These are phyloP conservation scores for Grantiella picta DNA, from an alignment of 2,113 vertebrate species.

Conservation along the genomic window DNA sequence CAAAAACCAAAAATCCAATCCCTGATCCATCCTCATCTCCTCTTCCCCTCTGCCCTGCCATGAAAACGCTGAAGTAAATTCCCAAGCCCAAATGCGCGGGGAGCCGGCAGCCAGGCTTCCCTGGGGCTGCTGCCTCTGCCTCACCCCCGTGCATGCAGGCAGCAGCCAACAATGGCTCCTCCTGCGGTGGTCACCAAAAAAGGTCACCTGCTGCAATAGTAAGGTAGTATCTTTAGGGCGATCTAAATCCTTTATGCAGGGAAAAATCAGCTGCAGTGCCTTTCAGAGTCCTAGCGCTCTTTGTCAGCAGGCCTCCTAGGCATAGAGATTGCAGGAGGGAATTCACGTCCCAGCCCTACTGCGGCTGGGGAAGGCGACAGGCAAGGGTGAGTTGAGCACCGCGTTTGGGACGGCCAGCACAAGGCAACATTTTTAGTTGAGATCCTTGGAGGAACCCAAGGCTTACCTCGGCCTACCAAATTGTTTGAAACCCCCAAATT, in stretches of 20 bases:
- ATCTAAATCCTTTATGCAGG: not conserved
- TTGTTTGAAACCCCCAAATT: constrained; percentile 1
- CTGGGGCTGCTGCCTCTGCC: not conserved
- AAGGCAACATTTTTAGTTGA: not conserved
- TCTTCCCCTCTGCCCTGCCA: not conserved
- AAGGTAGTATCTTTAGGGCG: not conserved
- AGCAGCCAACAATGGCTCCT: not conserved
- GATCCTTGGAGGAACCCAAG: not conserved
- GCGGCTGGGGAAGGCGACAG: not conserved
- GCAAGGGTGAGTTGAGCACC: not conserved
- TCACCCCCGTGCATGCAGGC: not conserved
- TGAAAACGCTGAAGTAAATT: not conserved
- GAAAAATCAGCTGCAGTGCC: not conserved
- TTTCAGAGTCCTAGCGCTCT: not conserved
- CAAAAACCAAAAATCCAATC: not conserved
- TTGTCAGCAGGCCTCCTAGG: not conserved
- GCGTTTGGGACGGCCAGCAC: fast-evolving
- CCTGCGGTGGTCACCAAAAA: not conserved
- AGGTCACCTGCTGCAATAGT: not conserved
- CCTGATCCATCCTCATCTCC: not conserved
- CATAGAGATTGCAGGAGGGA: not conserved
- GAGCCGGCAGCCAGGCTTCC: not conserved
- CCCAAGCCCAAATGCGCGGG: not conserved
- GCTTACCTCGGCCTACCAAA: constrained; percentile 5
- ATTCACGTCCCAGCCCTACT: not conserved